Conservation (phyloP, 2,888 invertebrate genomes). For the Poecilobothrus nobilitatus region DNA sequence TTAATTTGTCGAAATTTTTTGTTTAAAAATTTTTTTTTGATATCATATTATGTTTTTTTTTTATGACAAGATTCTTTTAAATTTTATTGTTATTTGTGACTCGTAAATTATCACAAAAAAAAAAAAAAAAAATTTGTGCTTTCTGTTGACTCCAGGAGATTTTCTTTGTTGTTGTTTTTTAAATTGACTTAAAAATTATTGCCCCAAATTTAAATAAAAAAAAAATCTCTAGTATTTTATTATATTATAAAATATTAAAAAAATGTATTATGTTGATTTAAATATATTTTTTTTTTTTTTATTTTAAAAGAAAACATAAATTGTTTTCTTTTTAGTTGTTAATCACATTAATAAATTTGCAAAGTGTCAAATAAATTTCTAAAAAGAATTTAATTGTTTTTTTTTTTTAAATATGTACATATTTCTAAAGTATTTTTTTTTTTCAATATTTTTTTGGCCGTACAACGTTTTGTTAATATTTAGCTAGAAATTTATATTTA, state of each 20-base stretch:
- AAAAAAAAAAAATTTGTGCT: no score
- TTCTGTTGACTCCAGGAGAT: no score
- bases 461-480: no score
- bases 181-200: not conserved
- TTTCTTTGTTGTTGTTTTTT: no score
- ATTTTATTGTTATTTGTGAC: no score
- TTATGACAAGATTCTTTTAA: no score
- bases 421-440: no score
- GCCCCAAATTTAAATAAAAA: not conserved
- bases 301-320: not conserved
- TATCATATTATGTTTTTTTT: no score
- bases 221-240: not conserved
- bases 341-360: not conserved
- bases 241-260: constrained; percentile 3
- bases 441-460: no score
- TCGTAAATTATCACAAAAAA: no score
- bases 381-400: not conserved
- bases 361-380: not conserved
- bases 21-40: no score
- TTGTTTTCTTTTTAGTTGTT: not conserved
- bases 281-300: not conserved
- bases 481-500: not conserved
- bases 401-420: not conserved
- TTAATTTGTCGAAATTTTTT: no score
- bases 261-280: not conserved